phyloP scores from a whole-genome alignment of 2,113 vertebrate species.

The Salminus brasiliensis region DNA sequence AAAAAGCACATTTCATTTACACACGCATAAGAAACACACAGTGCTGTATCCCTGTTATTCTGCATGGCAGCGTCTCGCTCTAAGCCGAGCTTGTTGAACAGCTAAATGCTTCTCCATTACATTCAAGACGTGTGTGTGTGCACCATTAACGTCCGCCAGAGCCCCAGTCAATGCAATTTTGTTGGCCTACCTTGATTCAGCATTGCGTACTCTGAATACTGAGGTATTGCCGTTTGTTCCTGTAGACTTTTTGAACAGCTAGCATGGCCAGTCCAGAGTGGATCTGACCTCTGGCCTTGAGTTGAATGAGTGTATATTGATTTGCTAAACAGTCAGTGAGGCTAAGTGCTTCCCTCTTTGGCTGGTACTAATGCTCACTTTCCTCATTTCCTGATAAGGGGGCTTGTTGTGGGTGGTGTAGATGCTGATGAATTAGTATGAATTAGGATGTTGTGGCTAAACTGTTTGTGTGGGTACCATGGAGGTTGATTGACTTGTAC shows the following conservation, averaged over 20 bases:
- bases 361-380: slow-evolving; percentile 10
- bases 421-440: neutral
- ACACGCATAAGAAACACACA: slow-evolving; percentile 29
- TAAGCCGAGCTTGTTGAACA: slow-evolving; percentile 77
- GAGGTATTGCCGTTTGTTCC: slow-evolving; percentile 58
- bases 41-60: slow-evolving; percentile 63
- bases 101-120: slow-evolving; percentile 78
- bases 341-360: slow-evolving; percentile 46
- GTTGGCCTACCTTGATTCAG: slow-evolving; percentile 72
- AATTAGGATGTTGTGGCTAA: neutral
- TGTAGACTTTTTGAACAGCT: slow-evolving; percentile 10
- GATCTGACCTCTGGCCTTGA: slow-evolving; percentile 47
- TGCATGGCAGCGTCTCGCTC: slow-evolving; percentile 60
- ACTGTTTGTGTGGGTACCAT: neutral
- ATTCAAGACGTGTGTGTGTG: slow-evolving; percentile 76
- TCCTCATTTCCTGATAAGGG: slow-evolving; percentile 33
- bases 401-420: neutral
- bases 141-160: slow-evolving; percentile 56
- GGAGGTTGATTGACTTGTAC: neutral
- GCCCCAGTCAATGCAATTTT: slow-evolving; percentile 71
- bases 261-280: slow-evolving; percentile 20
- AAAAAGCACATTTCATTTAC: slow-evolving; percentile 14
- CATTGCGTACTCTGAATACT: slow-evolving; percentile 72
- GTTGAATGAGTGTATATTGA: slow-evolving; percentile 49
- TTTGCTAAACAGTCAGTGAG: slow-evolving; percentile 44